Percentiles rank a stretch among this genome's conserved stretches.
phyloP scores from a whole-genome alignment of 92 coral and sea anemone genomes.

The Pocillopora grandis region DNA sequence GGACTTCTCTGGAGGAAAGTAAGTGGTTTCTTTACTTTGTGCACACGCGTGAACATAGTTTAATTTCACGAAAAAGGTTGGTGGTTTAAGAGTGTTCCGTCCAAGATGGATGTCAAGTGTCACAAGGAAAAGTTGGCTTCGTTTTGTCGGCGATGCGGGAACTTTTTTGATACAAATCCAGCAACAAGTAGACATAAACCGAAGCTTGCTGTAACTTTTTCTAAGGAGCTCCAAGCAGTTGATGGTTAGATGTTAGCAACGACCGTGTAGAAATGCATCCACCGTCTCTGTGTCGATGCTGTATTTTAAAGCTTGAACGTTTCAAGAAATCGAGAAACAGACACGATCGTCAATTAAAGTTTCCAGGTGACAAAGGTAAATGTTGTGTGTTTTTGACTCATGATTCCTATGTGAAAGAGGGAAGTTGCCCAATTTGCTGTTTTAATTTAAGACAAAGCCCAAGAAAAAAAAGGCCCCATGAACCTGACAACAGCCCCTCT shows the following conservation, averaged over 20 bases:
- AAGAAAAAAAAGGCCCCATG: slow-evolving; percentile 32
- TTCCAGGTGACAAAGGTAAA: slow-evolving; percentile 41
- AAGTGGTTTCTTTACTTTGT: slow-evolving; percentile 18
- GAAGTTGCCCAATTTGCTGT: slow-evolving; percentile 23
- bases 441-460: slow-evolving; percentile 15
- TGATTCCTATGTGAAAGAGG: slow-evolving; percentile 23
- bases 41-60: slow-evolving; percentile 32
- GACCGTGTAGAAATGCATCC: slow-evolving; percentile 25
- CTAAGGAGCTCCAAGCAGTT: slow-evolving; percentile 19
- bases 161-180: slow-evolving; percentile 11
- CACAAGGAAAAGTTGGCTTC: slow-evolving; percentile 40
- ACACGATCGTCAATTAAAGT: slow-evolving; percentile 21
- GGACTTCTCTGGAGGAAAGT: slow-evolving; percentile 15
- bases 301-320: slow-evolving; percentile 24
- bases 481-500: slow-evolving; percentile 8
- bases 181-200: slow-evolving; percentile 37
- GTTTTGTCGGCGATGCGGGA: slow-evolving; percentile 31
- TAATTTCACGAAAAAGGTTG: slow-evolving; percentile 10
- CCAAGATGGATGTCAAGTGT: slow-evolving; percentile 22
- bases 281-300: slow-evolving; percentile 32
- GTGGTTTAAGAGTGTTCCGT: not conserved
- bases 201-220: slow-evolving; percentile 21
- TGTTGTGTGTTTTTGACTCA: slow-evolving; percentile 20
- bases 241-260: slow-evolving; percentile 23
- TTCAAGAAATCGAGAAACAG: slow-evolving; percentile 40